phyloP scores from a whole-genome alignment of 2,113 vertebrate genomes.

The Dolichotis patagonum region DNA sequence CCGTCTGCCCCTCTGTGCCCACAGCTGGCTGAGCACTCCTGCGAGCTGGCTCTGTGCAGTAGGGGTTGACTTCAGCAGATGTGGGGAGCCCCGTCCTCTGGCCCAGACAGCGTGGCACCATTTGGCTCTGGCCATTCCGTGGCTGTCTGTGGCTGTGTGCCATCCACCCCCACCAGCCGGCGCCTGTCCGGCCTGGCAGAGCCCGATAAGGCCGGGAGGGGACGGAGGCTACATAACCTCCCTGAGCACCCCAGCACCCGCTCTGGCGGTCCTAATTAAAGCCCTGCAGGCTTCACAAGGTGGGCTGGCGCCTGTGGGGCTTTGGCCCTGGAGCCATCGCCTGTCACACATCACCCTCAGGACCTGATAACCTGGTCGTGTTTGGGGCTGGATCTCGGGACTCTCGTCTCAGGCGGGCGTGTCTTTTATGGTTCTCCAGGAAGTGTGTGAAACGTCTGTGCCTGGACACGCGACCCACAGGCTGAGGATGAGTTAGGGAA shows the following conservation, averaged over 20 bases:
- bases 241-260: not conserved
- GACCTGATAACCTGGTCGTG: not conserved
- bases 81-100: not conserved
- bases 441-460: not conserved
- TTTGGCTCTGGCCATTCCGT: not conserved
- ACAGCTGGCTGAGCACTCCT: too few species aligned
- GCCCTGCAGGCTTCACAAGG: not conserved
- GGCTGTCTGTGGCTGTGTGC: not conserved
- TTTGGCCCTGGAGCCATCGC: not conserved
- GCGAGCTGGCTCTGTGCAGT: not conserved
- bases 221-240: not conserved
- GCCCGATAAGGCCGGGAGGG: not conserved
- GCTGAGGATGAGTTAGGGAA: not conserved
- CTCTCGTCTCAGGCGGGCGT: not conserved
- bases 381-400: too few species aligned
- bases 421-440: not conserved
- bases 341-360: not conserved
- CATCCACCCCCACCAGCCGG: not conserved
- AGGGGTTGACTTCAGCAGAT: not conserved
- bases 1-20: not conserved
- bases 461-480: not conserved
- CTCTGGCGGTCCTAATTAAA: not conserved
- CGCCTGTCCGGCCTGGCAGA: too few species aligned
- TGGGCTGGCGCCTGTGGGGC: not conserved
- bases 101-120: fast-evolving